These are phyloP conservation scores for Catocala sponsa DNA, from an alignment of 2,888 invertebrate species.

Conservation along the genomic window DNA sequence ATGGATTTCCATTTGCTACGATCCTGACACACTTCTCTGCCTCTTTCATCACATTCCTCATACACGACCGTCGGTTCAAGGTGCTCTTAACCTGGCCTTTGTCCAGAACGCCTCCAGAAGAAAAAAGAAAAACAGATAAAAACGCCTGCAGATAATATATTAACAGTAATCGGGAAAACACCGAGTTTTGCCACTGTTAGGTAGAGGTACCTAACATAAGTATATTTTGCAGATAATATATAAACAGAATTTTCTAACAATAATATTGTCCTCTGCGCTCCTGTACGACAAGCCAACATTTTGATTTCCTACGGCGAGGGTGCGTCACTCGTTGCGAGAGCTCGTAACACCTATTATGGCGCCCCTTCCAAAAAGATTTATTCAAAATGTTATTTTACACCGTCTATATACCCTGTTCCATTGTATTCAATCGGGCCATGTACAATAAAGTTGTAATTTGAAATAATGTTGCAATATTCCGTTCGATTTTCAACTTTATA, in stretches of 20 bases:
- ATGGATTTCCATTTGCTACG: too few relatives aligned
- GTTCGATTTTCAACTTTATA: slow-evolving; percentile 62
- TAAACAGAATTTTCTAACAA: background rate
- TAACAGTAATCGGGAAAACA: too few relatives aligned
- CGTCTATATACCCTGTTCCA: slow-evolving; percentile 72
- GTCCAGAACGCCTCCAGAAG: too few relatives aligned
- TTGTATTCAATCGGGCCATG: slow-evolving; percentile 74
- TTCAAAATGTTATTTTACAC: slow-evolving; percentile 88
- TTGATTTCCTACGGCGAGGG: slow-evolving; percentile 77
- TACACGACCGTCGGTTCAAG: too few relatives aligned
- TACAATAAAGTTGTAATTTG: slow-evolving; percentile 75
- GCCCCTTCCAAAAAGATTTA: slow-evolving; percentile 83
- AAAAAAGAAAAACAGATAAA: too few relatives aligned
- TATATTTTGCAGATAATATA: too few relatives aligned
- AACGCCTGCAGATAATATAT: too few relatives aligned
- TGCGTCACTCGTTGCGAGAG: slow-evolving; percentile 75
- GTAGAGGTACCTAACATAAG: too few relatives aligned
- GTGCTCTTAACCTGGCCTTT: too few relatives aligned
- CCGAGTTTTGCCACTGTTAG: too few relatives aligned
- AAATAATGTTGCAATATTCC: slow-evolving; percentile 52
- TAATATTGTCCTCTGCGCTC: slow-evolving; percentile 57
- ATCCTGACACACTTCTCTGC: too few relatives aligned
- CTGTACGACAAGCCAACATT: slow-evolving; percentile 60
- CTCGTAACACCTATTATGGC: slow-evolving; percentile 83
- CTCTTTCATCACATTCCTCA: too few relatives aligned